Conservation (phyloP, 2,797 vertebrate species). For the Chromis chromis region DNA sequence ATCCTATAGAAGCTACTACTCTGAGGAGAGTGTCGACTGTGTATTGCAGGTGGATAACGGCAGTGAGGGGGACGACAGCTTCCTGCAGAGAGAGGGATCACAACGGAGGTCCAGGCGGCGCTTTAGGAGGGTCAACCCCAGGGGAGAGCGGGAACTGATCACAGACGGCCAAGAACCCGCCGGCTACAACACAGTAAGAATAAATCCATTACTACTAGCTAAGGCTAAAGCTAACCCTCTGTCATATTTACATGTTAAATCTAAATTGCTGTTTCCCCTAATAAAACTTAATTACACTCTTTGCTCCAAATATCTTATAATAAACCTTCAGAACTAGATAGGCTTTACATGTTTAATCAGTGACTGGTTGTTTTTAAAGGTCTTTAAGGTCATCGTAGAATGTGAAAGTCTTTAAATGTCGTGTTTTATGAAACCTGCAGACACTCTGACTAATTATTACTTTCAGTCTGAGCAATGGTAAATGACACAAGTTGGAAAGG, state of each 20-base stretch:
- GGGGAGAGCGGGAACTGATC: conserved; percentile 92
- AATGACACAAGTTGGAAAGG: neutral
- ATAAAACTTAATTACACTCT: neutral
- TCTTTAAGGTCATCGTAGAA: neutral
- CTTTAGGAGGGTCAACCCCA: conserved; percentile 90
- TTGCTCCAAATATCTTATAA: too few species aligned
- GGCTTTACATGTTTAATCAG: too few species aligned
- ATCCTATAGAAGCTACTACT: conserved; percentile 36
- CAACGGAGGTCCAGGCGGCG: conserved; percentile 88
- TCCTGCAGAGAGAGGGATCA: conserved; percentile 89
- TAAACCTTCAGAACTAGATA: too few species aligned
- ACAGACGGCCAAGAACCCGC: conserved; percentile 87
- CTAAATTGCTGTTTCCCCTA: neutral
- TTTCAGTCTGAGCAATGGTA: neutral
- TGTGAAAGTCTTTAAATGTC: neutral
- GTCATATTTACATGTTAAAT: too few species aligned
- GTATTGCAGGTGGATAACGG: conserved; percentile 95
- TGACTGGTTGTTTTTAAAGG: neutral
- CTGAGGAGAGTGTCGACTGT: conserved; percentile 73
- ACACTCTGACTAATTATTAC: neutral
- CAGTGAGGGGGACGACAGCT: conserved; percentile 89
- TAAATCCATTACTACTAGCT: neutral
- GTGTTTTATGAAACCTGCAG: too few species aligned
- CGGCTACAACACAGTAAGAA: conserved; percentile 84
- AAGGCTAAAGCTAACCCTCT: too few species aligned